Evolutionary conservation across 2,113 vertebrate species (phyloP).

Genomic region (Pollachius pollachius): DNA sequence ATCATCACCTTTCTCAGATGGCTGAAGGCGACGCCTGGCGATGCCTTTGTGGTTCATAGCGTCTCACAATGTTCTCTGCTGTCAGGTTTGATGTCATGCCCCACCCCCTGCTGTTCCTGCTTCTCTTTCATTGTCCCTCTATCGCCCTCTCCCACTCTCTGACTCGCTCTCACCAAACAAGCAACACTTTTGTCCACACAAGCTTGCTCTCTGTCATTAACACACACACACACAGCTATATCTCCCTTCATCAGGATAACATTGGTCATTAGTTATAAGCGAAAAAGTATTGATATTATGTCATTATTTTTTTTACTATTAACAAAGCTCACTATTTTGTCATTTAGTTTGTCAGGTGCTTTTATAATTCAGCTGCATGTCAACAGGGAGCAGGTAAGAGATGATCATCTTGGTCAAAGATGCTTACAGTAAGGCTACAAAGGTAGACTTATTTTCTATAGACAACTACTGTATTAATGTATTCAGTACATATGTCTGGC

Average conservation of each 20-base stretch:
- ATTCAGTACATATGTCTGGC: background rate
- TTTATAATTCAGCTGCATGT: background rate
- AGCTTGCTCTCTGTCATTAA: constrained; percentile 5
- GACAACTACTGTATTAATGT: too few species aligned
- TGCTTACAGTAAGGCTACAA: background rate
- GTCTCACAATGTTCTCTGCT: constrained; percentile 28
- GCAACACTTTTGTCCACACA: background rate
- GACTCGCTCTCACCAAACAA: background rate
- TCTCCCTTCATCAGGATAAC: background rate
- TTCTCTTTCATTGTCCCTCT: constrained; percentile 1
- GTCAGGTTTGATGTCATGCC: constrained; percentile 27
- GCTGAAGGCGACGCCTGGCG: constrained; percentile 10
- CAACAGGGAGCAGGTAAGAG: too few species aligned
- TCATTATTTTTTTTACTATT: too few species aligned
- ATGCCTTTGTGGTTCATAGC: constrained; percentile 24
- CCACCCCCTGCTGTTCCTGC: constrained; percentile 1
- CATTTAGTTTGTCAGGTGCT: too few species aligned
- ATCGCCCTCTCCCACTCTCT: background rate
- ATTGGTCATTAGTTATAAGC: too few species aligned
- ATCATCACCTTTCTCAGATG: constrained; percentile 17
- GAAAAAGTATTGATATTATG: too few species aligned
- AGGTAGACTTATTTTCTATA: too few species aligned
- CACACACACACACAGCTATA: constrained; percentile 1
- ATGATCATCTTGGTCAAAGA: too few species aligned
- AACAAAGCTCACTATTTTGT: too few species aligned